Conservation (phyloP, 2,888 invertebrate species). For the Tetragnatha montana region DNA sequence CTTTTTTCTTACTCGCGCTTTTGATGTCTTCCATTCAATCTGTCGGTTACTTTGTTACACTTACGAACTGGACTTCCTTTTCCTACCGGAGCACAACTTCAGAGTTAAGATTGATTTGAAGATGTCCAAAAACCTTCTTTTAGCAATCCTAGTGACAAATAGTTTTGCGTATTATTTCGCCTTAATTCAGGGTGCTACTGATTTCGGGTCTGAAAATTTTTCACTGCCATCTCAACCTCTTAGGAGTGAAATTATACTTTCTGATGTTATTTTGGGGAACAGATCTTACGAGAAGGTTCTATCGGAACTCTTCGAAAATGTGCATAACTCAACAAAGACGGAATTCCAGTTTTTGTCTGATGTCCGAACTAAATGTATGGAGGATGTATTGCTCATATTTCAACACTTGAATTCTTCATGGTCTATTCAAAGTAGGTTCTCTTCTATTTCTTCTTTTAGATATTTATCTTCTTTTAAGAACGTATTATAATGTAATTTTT, state of each 20-base stretch:
- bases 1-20: background rate
- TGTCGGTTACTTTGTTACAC: background rate
- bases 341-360: background rate
- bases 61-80: background rate
- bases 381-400: slow-evolving; percentile 34
- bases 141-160: background rate
- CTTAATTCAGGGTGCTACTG: too few relatives aligned
- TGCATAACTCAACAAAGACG: background rate
- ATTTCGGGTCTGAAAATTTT: too few relatives aligned
- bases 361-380: slow-evolving; percentile 20
- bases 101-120: background rate
- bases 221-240: too few relatives aligned
- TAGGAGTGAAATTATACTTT: background rate
- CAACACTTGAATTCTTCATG: slow-evolving; percentile 39
- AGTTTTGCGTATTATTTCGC: background rate
- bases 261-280: background rate
- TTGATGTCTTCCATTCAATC: background rate
- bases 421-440: slow-evolving; percentile 38
- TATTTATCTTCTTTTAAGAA: too few relatives aligned
- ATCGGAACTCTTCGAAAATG: background rate
- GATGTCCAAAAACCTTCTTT: background rate
- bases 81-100: background rate
- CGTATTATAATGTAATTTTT: too few relatives aligned
- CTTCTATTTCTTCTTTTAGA: background rate
- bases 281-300: background rate